Conservation (phyloP, 2,113 vertebrate genomes). For the Myxocyprinus asiaticus region DNA sequence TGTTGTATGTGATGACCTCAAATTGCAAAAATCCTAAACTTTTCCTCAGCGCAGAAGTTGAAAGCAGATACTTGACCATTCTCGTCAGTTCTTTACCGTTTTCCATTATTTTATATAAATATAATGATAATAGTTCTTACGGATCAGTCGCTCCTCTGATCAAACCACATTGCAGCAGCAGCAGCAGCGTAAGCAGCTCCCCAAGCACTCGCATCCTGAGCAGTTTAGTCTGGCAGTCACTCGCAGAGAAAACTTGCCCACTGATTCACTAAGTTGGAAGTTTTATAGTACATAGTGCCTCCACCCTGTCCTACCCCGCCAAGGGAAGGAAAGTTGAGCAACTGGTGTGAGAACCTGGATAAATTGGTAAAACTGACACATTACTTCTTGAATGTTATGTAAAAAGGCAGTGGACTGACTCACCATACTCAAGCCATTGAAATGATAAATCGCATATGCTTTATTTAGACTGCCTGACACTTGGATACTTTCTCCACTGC, state of each 20-base stretch:
- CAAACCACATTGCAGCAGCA: background rate
- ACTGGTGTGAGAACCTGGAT: background rate
- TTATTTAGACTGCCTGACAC: too few relatives aligned
- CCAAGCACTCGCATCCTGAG: background rate
- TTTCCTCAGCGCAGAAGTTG: too few relatives aligned
- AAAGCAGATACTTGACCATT: background rate
- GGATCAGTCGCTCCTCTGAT: conserved; percentile 11
- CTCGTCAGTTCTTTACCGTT: too few relatives aligned
- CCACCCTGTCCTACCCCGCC: background rate
- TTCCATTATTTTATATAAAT: background rate
- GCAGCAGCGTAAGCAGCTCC: background rate
- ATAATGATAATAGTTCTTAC: conserved; percentile 18
- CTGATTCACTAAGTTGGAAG: background rate
- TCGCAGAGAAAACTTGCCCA: background rate
- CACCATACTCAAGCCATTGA: too few relatives aligned
- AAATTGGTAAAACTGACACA: background rate
- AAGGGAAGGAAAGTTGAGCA: background rate
- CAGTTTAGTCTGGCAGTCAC: background rate
- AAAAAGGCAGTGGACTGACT: too few relatives aligned
- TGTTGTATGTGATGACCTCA: too few relatives aligned
- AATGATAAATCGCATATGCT: too few relatives aligned
- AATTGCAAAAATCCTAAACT: too few relatives aligned
- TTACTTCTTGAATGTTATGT: background rate
- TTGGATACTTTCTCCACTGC: too few relatives aligned
- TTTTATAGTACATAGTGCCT: background rate